Conservation (phyloP, 1,140 invertebrate genomes). For the Panulirus ornatus region DNA sequence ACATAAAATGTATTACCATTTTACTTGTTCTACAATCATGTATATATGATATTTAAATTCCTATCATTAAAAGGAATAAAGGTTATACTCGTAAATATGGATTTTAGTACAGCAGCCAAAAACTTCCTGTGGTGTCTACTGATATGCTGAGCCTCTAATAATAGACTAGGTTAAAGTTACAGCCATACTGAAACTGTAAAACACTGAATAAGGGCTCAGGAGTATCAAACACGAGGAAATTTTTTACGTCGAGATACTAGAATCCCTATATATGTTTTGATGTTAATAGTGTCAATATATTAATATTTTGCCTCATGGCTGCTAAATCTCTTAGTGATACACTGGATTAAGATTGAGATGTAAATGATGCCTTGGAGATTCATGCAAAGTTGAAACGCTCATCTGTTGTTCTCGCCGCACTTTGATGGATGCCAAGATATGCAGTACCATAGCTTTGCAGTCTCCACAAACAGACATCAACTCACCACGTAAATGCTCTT, state of each 20-base stretch:
- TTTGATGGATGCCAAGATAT: constrained; percentile 86
- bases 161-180: constrained; percentile 17
- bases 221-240: background rate
- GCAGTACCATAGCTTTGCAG: constrained; percentile 95
- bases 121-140: background rate
- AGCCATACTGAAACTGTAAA: background rate
- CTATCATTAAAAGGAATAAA: no score
- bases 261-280: background rate
- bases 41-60: no score
- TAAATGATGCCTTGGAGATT: constrained; percentile 66
- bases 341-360: constrained; percentile 74
- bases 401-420: constrained; percentile 64
- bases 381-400: constrained; percentile 45
- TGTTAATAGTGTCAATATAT: background rate
- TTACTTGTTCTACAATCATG: no score
- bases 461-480: constrained; percentile 94
- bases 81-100: no score
- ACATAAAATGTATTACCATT: no score
- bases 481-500: constrained; percentile 85
- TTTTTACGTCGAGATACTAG: background rate
- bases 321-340: constrained; percentile 54
- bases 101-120: background rate
- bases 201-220: background rate
- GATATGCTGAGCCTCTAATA: constrained; percentile 5
- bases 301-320: background rate